These are phyloP conservation scores for Cyclopterus lumpus DNA, from an alignment of 2,797 vertebrate genomes.

Conservation along the genomic window DNA sequence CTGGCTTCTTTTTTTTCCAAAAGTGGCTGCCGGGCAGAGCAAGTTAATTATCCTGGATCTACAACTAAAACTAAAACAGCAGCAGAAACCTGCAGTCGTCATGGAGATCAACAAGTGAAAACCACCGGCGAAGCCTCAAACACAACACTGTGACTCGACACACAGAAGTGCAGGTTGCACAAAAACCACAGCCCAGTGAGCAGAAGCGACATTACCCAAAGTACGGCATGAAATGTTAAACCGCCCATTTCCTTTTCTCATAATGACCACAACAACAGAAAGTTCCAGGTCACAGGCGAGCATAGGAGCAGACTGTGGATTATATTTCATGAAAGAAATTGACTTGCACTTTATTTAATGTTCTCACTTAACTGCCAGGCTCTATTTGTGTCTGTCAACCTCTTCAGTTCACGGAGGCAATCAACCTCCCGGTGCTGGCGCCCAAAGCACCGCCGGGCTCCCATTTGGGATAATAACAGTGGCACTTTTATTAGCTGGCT, in stretches of 20 bases:
- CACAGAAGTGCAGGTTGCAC: neutral
- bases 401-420: slow-evolving; percentile 41
- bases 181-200: slow-evolving; percentile 24
- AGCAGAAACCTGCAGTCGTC: slow-evolving; percentile 25
- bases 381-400: slow-evolving; percentile 59
- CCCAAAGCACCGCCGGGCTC: slow-evolving; percentile 24
- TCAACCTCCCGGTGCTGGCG: slow-evolving; percentile 46
- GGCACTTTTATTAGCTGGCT: slow-evolving; percentile 62
- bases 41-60: neutral
- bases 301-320: slow-evolving; percentile 31
- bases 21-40: neutral
- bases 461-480: slow-evolving; percentile 62
- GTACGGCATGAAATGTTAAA: too few species aligned
- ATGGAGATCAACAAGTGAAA: slow-evolving; percentile 30
- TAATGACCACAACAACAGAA: slow-evolving; percentile 39
- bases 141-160: neutral
- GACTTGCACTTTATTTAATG: slow-evolving; percentile 58
- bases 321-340: slow-evolving; percentile 38
- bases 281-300: slow-evolving; percentile 12
- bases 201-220: slow-evolving; percentile 24
- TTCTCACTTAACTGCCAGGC: slow-evolving; percentile 42
- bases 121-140: neutral
- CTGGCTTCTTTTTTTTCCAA: neutral
- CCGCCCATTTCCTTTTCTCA: slow-evolving; percentile 22
- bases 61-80: slow-evolving; percentile 33